phyloP scores from a whole-genome alignment of 2,113 vertebrate genomes.

The Pseudonaja textilis region DNA sequence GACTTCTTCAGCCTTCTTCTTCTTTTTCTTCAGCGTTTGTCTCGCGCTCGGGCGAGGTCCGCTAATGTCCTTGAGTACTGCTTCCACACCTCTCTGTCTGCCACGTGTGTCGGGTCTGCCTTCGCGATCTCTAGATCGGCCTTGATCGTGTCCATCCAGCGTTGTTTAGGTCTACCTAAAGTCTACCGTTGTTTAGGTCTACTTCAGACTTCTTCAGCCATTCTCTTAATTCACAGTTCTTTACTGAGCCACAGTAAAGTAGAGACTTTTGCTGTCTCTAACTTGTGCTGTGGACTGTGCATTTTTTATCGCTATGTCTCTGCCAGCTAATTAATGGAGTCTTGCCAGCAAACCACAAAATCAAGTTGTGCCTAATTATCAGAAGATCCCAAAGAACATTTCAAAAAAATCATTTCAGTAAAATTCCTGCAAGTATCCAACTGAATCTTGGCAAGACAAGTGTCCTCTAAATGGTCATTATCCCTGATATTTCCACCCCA shows the following conservation, averaged over 20 bases:
- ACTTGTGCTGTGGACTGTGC: neutral
- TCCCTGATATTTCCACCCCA: neutral
- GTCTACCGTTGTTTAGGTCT: no score
- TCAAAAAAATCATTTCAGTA: neutral
- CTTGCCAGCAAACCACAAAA: neutral
- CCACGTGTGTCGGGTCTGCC: no score
- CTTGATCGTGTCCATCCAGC: no score
- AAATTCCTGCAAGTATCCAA: neutral
- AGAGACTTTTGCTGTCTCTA: neutral
- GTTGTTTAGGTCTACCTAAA: no score
- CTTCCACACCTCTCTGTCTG: no score
- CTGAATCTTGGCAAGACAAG: neutral
- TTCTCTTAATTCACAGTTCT: neutral
- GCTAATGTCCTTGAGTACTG: no score
- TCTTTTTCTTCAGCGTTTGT: neutral
- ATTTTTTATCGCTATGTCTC: neutral
- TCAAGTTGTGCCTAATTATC: neutral
- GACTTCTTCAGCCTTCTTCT: neutral
- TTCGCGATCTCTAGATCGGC: no score
- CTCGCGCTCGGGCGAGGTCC: no score
- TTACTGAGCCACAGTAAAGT: neutral
- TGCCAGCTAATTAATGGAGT: neutral
- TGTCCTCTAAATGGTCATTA: neutral
- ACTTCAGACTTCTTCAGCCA: neutral
- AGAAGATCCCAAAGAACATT: neutral